Percentiles rank a stretch among this genome's conserved stretches.
These are phyloP conservation scores for Hozukius guyotensis DNA, from an alignment of 2,797 vertebrate genomes.

Conservation along the genomic window DNA sequence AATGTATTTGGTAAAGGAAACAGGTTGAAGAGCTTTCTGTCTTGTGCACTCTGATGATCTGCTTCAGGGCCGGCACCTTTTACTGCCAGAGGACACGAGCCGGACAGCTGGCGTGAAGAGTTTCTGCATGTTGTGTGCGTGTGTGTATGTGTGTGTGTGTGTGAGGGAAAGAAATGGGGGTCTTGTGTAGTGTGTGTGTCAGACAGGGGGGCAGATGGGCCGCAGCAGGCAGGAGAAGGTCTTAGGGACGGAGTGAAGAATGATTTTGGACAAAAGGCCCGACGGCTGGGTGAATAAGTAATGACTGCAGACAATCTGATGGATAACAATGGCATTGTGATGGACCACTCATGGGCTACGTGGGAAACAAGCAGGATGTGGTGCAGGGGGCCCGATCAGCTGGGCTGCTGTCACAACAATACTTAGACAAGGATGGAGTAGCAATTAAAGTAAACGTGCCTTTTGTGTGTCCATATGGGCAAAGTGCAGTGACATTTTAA, in stretches of 20 bases:
- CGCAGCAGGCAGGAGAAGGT: constrained; percentile 71
- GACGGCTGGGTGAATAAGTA: constrained; percentile 76
- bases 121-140: constrained; percentile 36
- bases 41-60: constrained; percentile 42
- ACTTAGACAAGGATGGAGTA: constrained; percentile 60
- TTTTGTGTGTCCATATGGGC: constrained; percentile 59
- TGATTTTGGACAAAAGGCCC: constrained; percentile 82
- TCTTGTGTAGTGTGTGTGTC: constrained; percentile 30
- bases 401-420: constrained; percentile 70
- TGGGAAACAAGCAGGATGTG: constrained; percentile 69
- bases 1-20: constrained; percentile 1
- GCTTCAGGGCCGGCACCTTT: constrained; percentile 60
- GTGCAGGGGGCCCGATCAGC: constrained; percentile 67
- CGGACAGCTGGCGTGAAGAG: constrained; percentile 79
- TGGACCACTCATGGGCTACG: constrained; percentile 59
- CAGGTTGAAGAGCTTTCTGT: constrained; percentile 33
- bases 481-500: constrained; percentile 33
- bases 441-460: constrained; percentile 60
- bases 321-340: constrained; percentile 82
- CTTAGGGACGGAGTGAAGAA: constrained; percentile 72
- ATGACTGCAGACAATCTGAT: constrained; percentile 77
- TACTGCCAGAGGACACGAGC: constrained; percentile 64
- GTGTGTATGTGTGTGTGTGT: background rate
- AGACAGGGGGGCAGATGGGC: constrained; percentile 79
- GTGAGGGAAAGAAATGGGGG: constrained; percentile 21